Evolutionary conservation across 2,888 invertebrate genomes (phyloP).

Genomic region (Syrphus vitripennis): DNA sequence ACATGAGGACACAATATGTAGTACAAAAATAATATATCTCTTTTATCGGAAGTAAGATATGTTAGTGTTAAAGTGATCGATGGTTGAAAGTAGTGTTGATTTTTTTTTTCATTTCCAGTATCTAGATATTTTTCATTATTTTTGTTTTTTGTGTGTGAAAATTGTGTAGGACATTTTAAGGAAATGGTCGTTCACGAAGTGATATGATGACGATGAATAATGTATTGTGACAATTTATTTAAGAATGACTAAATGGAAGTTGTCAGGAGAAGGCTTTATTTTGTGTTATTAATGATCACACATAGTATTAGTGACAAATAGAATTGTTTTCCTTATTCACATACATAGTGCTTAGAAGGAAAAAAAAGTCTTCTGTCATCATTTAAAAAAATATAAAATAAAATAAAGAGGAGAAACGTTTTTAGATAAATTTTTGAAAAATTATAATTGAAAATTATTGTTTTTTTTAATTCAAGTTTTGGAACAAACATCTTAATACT

Average conservation of each 20-base stretch:
- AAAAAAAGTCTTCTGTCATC: not conserved
- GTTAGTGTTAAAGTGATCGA: constrained; percentile 51
- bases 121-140: not conserved
- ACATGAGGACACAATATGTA: no score
- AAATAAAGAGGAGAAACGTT: not conserved
- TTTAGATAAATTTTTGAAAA: not conserved
- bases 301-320: not conserved
- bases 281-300: not conserved
- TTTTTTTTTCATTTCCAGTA: constrained; percentile 7
- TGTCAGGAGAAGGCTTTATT: not conserved
- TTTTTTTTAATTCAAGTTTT: not conserved
- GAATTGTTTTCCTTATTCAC: not conserved
- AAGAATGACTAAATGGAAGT: constrained; percentile 24
- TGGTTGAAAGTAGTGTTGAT: constrained; percentile 4
- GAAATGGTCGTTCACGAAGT: constrained; percentile 29
- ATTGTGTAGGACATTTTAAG: not conserved
- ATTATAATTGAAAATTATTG: not conserved
- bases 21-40: not conserved
- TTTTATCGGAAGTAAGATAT: constrained; percentile 54
- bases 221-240: constrained; percentile 22
- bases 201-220: constrained; percentile 32
- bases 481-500: no score
- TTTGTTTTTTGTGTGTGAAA: not conserved
- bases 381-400: not conserved
- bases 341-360: not conserved